Evolutionary conservation across 1,140 invertebrate species (phyloP).

Genomic region (Diachasmimorpha longicaudata): DNA sequence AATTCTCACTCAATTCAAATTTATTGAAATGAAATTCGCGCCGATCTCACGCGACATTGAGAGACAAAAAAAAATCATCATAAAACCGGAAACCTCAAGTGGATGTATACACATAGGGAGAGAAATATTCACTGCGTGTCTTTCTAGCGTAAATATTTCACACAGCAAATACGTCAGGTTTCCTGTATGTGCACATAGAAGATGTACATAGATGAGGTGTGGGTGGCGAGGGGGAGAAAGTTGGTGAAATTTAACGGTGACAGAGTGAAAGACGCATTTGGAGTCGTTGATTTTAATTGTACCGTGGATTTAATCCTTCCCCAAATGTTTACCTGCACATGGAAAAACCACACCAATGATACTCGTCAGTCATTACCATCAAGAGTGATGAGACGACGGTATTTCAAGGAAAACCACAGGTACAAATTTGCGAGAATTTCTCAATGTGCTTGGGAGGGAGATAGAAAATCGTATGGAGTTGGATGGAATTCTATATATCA

Average conservation of each 20-base stretch:
- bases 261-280: neutral
- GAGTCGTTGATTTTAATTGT: neutral
- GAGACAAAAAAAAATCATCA: constrained; percentile 19
- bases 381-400: neutral
- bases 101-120: constrained; percentile 19
- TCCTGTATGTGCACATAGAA: neutral
- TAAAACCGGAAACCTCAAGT: constrained; percentile 23
- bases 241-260: neutral
- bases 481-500: neutral
- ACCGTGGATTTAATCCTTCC: neutral
- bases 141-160: constrained; percentile 24
- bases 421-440: constrained; percentile 43
- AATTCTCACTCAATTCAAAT: constrained; percentile 38
- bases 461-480: neutral
- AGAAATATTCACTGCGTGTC: constrained; percentile 26
- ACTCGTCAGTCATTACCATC: neutral
- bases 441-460: constrained; percentile 8
- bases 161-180: constrained; percentile 11
- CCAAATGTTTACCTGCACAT: neutral
- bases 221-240: neutral
- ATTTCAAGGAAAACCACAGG: constrained; percentile 33
- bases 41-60: constrained; percentile 28
- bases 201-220: neutral
- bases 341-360: neutral
- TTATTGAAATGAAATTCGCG: constrained; percentile 42